Evolutionary conservation across 1,140 invertebrate genomes (phyloP), one percentile per base, ranked within the genome.

Genomic region (Drosophila arizonae): DNA sequence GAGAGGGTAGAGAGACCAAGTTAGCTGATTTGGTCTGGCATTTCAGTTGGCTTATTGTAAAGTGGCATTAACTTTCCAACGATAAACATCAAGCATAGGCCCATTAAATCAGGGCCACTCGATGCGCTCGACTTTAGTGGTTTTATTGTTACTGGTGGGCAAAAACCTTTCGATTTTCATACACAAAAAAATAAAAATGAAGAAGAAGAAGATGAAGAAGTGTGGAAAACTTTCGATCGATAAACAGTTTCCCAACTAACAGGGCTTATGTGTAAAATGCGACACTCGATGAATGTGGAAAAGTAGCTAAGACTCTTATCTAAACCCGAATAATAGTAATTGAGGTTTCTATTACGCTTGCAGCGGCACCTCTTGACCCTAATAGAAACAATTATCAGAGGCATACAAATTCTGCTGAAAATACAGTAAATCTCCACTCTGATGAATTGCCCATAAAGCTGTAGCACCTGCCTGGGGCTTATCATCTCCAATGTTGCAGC

Each of bases 1-100:
- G 17, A 17, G 48, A 17, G 26, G 13, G 11, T 10, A 13, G 36
- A 28, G 2, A 13, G 36, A 28, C 2, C 15, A n/a, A 30, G 51
- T 2, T 36, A 51, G 60, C 15, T 10, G 33, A 17, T 56, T 56
- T 36, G 30, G 43, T 56, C 43, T 10, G 9, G 21, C 43, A 46
- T 56, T 72, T 51, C 56, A 45, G 56, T 57, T 43, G 36, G 57
- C 51, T 72, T 52, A 72, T 72, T 72, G 48, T 65, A 17, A 28
- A 36, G 64, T 21, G 45, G 55, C 13, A 61, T 43, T 30, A 71
- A 72, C 69, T 72, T 72, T 72, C 69, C 69, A 72, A 66, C 62
- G 33, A 72, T 72, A 66, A 72, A 72, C 58, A 26, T 71, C 62
- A 57, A 50, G 43, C 43, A 21, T 54, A 39, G 39, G 60, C 17